Conservation (phyloP, 2,797 vertebrate genomes). For the Anguilla megastoma region DNA sequence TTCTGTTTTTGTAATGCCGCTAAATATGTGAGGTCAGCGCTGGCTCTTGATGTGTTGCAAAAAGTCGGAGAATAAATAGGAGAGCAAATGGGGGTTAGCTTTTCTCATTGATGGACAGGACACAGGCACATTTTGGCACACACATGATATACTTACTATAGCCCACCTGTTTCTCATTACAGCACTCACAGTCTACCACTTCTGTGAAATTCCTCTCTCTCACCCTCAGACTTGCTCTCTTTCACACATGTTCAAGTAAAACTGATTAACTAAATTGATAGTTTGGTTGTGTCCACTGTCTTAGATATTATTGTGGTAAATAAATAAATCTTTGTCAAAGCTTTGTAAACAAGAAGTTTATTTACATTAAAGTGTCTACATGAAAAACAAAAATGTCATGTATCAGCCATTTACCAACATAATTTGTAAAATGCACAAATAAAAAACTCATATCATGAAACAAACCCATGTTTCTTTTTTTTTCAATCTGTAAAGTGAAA, state of each 20-base stretch:
- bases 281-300: neutral
- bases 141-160: neutral
- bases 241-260: neutral
- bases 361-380: neutral
- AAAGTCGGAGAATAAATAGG: neutral
- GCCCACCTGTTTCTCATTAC: constrained; percentile 33
- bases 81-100: neutral
- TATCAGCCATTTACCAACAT: neutral
- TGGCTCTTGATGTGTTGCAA: constrained; percentile 49
- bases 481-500: neutral
- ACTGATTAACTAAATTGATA: neutral
- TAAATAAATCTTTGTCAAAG: neutral
- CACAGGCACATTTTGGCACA: constrained; percentile 14
- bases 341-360: neutral
- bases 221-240: neutral
- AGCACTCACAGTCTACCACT: constrained; percentile 3
- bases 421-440: neutral
- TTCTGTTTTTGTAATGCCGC: constrained; percentile 58
- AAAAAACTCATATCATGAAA: neutral
- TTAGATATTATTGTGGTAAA: neutral
- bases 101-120: constrained; percentile 1
- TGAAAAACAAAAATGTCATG: neutral
- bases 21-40: constrained; percentile 66
- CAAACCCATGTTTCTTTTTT: neutral
- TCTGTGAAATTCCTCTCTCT: constrained; percentile 8